Conservation (phyloP, 2,113 vertebrate genomes). For the Carettochelys insculpta region DNA sequence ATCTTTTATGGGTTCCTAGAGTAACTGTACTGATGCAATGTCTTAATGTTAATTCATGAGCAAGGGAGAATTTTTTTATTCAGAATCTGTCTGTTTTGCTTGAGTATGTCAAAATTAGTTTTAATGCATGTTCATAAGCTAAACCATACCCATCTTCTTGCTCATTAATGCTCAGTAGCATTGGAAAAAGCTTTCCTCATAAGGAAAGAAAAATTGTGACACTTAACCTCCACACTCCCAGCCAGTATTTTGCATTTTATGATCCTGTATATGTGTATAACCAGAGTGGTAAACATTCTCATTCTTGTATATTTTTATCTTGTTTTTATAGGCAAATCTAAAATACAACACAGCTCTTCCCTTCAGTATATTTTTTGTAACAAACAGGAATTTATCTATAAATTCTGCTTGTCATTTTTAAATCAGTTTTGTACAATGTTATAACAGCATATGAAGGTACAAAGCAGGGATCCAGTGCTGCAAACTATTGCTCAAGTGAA, state of each 20-base stretch:
- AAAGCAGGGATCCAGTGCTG: not conserved
- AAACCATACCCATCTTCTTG: not conserved
- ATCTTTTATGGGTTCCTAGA: not conserved
- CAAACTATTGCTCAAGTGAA: not conserved
- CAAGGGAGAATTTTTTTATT: not conserved
- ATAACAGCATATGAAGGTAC: not conserved
- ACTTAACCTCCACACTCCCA: rapidly evolving
- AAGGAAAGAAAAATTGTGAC: not conserved
- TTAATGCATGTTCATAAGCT: not conserved
- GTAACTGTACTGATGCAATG: not conserved
- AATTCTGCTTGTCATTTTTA: not conserved
- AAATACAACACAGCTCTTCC: not conserved
- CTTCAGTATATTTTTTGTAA: not conserved
- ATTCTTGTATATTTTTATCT: not conserved
- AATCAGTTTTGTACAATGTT: not conserved
- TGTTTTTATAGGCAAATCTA: not conserved
- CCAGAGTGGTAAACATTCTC: not conserved
- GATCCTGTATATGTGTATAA: not conserved
- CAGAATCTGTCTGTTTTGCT: not conserved
- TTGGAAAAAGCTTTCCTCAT: not conserved
- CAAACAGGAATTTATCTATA: not conserved
- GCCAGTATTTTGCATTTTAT: slow-evolving; percentile 9
- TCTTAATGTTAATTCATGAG: no score
- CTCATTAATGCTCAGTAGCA: not conserved
- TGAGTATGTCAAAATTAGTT: not conserved